Base-by-base conservation (phyloP, 2,888 invertebrate genomes). In the Mamestra brassicae region DNA sequence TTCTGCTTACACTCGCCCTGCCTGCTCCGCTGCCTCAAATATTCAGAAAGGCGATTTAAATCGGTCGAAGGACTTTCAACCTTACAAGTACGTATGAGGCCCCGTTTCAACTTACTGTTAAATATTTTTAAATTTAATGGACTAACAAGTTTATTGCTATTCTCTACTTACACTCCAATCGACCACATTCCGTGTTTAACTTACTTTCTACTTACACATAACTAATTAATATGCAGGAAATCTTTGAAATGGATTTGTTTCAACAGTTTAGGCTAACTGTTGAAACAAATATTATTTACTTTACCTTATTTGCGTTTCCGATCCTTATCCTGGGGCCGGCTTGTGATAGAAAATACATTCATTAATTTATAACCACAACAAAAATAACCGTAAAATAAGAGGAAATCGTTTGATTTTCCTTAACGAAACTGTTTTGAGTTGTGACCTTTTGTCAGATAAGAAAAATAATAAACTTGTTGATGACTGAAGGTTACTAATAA, bases 381-480 rank as follows among this genome's bases (percentile, higher is more conserved):
- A 71, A 65, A 38, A 58, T 4, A 36, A 57, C 42, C 34, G 15
- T 38, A 54, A 52, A 71, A 26, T 62, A 72, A 10, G 60, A 71
- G 78, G 62, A 85, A 66, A 82, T 60, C 10, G 34, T 50, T 62
- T 3, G 54, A 78, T 82, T 85, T 82, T 82, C 81, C 81, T 81
- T 55, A 76, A 68, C 38, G 34, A 55, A 76, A 62, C n/a, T 50
- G 36, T 47, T 50, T 60, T 36, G 54, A 61, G 42, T 66, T 69
- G 10, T 64, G 82, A 80, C 82, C 76, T 71, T 65, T 81, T 8
- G 38, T 7, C 26, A 34, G 81, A 81, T 73, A 87, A 85, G 55
- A 66, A 57, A 66, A 75, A 71, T 26, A 65, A 64, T 80, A 34
- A 61, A 62, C n/a, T 42, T 71, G 62, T 68, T 74, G 62, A 42